Evolutionary conservation across 2,888 invertebrate species (phyloP), one percentile per base, ranked within the genome.

Genomic region (Siphlonurus alternatus): DNA sequence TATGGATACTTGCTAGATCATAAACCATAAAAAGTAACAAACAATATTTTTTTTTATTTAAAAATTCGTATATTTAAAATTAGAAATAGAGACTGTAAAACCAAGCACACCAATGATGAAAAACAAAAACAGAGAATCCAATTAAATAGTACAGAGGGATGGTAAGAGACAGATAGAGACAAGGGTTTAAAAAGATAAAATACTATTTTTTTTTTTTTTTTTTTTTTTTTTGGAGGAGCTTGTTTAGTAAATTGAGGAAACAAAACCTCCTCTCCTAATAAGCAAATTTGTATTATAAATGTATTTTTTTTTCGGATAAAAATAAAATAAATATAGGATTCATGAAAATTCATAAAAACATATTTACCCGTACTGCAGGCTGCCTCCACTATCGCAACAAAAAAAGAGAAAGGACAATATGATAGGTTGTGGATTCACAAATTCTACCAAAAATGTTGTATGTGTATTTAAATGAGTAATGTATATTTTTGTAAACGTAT

Each of bases 81-180:
- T n/a, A n/a, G n/a, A n/a, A n/a, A 69, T 69, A 69, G 70, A 71
- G 68, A 68, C 60, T 66, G 66, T 64, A 65, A 61, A 63, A 61
- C 60, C 66, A 38, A 38, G 5, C 38, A 38, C 38, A 38, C 15
- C 23, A 23, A 18, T 1, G 25, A 20, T 61, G 18, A 18, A 60
- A 25, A 60, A 64, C 53, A 64, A 20, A 18, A 38, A 20, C 51
- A 60, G 56, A 63, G 51, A 24, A 63, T 64, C 25, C 23, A 61
- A 38, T 10, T 38, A 38, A 38, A 15, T 38, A 38, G 38, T 38
- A 38, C 38, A 15, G 15, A 24, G 51, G 24, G 23, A 64, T 64
- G 53, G 61, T 54, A 24, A 60, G 61, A 64, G 59, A 53, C 53
- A 60, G 53, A 64, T 24, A 61, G 53, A 62, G 25, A 25, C 18